Conservation (phyloP, 1,140 invertebrate genomes). For the Drosophila nikananu region DNA sequence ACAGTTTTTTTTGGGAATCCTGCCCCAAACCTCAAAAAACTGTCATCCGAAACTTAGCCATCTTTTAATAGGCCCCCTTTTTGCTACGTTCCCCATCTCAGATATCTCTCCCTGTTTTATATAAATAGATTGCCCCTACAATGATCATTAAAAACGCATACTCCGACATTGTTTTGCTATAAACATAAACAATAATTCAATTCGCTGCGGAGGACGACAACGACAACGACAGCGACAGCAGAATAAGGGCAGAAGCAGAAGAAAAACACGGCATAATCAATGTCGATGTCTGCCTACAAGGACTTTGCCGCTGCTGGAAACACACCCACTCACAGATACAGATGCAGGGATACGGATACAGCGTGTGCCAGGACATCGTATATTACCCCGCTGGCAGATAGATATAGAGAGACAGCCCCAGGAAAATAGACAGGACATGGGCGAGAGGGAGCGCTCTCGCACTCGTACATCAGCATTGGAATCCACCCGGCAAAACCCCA, state of each 20-base stretch:
- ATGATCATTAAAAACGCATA: constrained; percentile 77
- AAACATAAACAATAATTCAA: constrained; percentile 82
- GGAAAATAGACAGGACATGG: constrained; percentile 46
- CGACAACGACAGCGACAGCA: constrained; percentile 24
- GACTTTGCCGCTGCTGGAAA: constrained; percentile 16
- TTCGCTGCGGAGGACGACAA: constrained; percentile 57
- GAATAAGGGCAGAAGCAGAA: constrained; percentile 44
- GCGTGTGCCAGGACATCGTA: constrained; percentile 37
- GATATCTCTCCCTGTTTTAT: constrained; percentile 21
- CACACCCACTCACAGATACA: constrained; percentile 22
- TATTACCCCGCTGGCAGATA: constrained; percentile 51
- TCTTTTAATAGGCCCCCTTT: constrained; percentile 22
- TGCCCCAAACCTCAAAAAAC: neutral
- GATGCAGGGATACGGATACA: constrained; percentile 17
- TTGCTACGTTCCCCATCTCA: neutral
- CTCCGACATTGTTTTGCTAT: constrained; percentile 75
- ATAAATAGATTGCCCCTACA: constrained; percentile 50
- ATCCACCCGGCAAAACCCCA: constrained; percentile 80
- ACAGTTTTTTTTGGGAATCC: neutral
- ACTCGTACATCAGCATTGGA: constrained; percentile 81
- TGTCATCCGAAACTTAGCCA: neutral
- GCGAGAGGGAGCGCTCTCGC: constrained; percentile 23
- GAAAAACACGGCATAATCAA: constrained; percentile 79
- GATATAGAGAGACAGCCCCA: constrained; percentile 62
- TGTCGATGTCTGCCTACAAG: constrained; percentile 67